phyloP scores from a whole-genome alignment of 2,113 vertebrate genomes.

The Copsychus sechellarum region DNA sequence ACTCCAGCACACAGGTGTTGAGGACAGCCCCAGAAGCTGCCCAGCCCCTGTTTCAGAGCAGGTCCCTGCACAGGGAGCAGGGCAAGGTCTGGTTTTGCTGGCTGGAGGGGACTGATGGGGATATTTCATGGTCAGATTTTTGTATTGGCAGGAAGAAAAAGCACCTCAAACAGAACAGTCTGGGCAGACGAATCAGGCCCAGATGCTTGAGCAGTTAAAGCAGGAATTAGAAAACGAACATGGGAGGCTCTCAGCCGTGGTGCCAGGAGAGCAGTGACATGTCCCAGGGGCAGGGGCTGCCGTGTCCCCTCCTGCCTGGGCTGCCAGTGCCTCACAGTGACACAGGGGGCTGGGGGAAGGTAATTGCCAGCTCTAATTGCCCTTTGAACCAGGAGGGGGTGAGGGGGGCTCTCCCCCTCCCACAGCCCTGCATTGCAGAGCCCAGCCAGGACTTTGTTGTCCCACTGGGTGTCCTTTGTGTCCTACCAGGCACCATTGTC shows the following conservation, averaged over 20 bases:
- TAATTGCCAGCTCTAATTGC: neutral
- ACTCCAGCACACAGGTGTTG: neutral
- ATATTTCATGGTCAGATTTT: neutral
- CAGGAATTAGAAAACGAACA: neutral
- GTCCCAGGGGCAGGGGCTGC: neutral
- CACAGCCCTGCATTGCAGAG: neutral
- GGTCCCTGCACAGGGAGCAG: neutral
- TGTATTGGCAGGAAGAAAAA: neutral
- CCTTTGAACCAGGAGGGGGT: neutral
- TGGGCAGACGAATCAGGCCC: neutral
- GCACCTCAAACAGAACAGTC: neutral
- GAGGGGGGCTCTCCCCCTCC: neutral
- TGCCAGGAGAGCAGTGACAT: accelerated
- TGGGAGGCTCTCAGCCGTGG: neutral
- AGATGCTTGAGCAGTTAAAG: neutral
- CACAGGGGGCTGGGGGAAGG: neutral
- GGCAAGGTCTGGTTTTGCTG: neutral
- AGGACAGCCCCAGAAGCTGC: neutral
- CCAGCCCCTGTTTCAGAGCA: neutral
- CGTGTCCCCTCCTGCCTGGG: neutral
- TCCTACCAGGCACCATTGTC: neutral
- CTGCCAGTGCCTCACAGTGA: neutral
- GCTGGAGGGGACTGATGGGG: neutral
- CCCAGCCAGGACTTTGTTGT: neutral
- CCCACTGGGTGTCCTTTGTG: neutral